Conservation (phyloP, 1,140 invertebrate species). For the Cotesia vestalis region DNA sequence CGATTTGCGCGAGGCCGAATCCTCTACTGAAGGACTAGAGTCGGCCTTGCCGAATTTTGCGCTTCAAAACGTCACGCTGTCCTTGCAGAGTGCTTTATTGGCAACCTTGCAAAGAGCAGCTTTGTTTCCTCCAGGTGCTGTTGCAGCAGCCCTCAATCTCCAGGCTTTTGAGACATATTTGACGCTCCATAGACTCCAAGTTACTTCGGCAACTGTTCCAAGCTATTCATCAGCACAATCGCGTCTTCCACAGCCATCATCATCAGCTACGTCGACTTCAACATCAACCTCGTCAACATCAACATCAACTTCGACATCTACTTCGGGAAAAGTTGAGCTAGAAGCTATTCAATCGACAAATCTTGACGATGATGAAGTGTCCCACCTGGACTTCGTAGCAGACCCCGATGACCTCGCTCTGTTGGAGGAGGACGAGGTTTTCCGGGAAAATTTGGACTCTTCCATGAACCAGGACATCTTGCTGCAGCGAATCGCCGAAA, state of each 20-base stretch:
- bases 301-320: conserved; percentile 33
- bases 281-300: conserved; percentile 12
- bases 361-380: conserved; percentile 55
- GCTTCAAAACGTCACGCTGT: conserved; percentile 70
- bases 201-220: conserved; percentile 58
- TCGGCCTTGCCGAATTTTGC: conserved; percentile 55
- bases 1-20: conserved; percentile 44
- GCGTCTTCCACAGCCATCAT: conserved; percentile 45
- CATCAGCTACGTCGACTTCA: conserved; percentile 44
- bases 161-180: conserved; percentile 85
- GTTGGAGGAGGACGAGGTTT: conserved; percentile 56
- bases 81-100: conserved; percentile 80
- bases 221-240: conserved; percentile 8
- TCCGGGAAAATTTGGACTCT: conserved; percentile 47
- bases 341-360: conserved; percentile 40
- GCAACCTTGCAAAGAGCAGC: conserved; percentile 79
- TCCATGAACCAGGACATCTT: conserved; percentile 58
- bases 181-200: conserved; percentile 76
- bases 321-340: conserved; percentile 34
- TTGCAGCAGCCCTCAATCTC: conserved; percentile 80
- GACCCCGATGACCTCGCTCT: conserved; percentile 66
- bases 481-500: conserved; percentile 55
- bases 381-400: conserved; percentile 56
- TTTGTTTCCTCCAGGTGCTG: conserved; percentile 78
- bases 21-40: conserved; percentile 41